phyloP scores from a whole-genome alignment of 2,113 vertebrate species.

The Mungos mungo region DNA sequence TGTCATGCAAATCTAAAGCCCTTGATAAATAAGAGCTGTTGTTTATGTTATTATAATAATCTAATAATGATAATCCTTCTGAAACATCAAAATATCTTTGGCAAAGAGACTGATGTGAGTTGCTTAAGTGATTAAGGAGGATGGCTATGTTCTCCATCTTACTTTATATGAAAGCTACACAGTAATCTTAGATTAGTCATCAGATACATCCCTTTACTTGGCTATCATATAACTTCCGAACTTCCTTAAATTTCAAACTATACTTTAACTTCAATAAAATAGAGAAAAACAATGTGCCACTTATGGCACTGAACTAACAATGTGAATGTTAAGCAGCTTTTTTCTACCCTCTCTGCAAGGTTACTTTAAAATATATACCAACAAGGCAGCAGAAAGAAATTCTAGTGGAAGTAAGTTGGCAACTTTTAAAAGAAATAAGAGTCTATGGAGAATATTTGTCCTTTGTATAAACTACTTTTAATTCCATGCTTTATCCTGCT shows the following conservation, averaged over 20 bases:
- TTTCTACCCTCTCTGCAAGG: neutral
- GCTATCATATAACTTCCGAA: neutral
- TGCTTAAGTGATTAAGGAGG: neutral
- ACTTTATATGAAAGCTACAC: neutral
- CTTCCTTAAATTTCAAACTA: neutral
- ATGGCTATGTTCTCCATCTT: neutral
- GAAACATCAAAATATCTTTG: neutral
- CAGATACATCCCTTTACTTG: neutral
- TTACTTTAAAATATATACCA: slow-evolving; percentile 43
- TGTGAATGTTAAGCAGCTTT: neutral
- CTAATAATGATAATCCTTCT: neutral
- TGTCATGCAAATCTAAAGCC: neutral
- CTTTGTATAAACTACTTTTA: slow-evolving; percentile 67
- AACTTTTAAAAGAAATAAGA: slow-evolving; percentile 68
- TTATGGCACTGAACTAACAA: rapidly evolving
- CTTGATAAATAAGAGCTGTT: neutral
- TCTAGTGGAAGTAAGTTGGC: slow-evolving; percentile 5
- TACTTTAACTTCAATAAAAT: neutral
- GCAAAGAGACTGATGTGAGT: neutral
- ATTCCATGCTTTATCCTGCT: slow-evolving; percentile 67
- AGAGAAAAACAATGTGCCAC: neutral
- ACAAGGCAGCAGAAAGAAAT: slow-evolving; percentile 36
- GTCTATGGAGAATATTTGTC: slow-evolving; percentile 66
- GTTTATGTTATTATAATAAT: neutral
- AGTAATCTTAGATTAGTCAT: neutral